Base-by-base conservation (phyloP, 1,140 invertebrate species). In the Amphibalanus amphitrite region DNA sequence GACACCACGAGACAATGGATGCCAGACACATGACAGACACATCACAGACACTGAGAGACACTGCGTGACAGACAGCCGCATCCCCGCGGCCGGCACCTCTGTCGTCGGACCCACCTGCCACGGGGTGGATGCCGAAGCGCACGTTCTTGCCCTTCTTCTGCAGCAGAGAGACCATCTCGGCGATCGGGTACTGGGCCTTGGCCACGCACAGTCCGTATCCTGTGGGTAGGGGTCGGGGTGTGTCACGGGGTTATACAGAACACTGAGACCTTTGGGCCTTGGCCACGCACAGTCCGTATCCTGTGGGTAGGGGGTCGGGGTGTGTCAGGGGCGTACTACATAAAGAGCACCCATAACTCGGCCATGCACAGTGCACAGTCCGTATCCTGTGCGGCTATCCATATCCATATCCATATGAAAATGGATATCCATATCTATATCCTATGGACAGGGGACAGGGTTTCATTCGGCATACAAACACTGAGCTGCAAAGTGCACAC, bases 101-200 rank as follows among this genome's bases (percentile, higher is more conserved):
- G n/a, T n/a, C n/a, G 47, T n/a, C n/a, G n/a, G 70, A 69, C 75
- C 75, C 80, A 88, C 91, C 91, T 75, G 91, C 92, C 28, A 95
- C 92, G 28, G 92, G 92, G 81, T 95, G 92, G 76, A 95, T 94
- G 28, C 89, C 92, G 81, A 94, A 95, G 72, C 90, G 82, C 26
- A 94, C 90, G 79, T 88, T 89, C 79, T 92, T 92, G 30, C 91
- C 91, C 75, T 85, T 84, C 72, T 84, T 83, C 73, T 85, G 87
- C 26, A 95, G 81, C 15, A 87, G 76, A 20, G 84, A 82, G 0
- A 93, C 89, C 83, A 95, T 86, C 81, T 95, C 92, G 47, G 92
- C 91, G 74, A 95, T 88, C 0, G 92, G 92, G 80, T 95, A 95
- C 80, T 95, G 92, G 25, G 92, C 92, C 81, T 94, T 93, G 0